Evolutionary conservation across 2,888 invertebrate species (phyloP), one percentile per base, ranked within the genome.

Genomic region (Tetranychus piercei): DNA sequence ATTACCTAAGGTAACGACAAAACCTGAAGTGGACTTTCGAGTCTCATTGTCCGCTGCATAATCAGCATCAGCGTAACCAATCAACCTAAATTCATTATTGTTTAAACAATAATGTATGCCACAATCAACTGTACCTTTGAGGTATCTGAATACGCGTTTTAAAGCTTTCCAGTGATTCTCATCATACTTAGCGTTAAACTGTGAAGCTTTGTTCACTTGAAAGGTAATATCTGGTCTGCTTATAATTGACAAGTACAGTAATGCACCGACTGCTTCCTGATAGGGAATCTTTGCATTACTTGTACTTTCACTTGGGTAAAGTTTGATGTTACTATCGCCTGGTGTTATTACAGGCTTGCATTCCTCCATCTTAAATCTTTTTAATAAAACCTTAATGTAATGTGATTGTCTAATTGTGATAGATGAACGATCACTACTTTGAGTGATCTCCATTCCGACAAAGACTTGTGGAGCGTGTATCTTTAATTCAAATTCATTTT

Each of bases 21-120:
- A 73, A 45, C 79, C 79, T 44, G 75, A 76, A 18, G 77, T 78
- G 18, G 78, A 78, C 45, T 75, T 76, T 44, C 76, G 66, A n/a
- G 70, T 55, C 74, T 77, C 76, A 11, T 55, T 45, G 73, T 78
- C 77, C 22, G 74, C 75, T 7, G 75, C 78, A 73, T 74, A 78
- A 64, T 78, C 77, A 20, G 78, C 72, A 74, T 79, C 77, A 43
- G 73, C 75, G 72, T 77, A 78, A 1, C 76, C 77, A 20, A 76
- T 22, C 8, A 74, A 23, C 4, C 45, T 45, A 8, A 15, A 45
- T 1, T 23, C 23, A 3, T 1, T 55, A n/a, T 55, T 3, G 4
- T 20, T 34, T 9, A 9, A n/a, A 1, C 73, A 1, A 45, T 18
- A 74, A 18, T 20, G 18, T 8, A 69, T 69, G 9, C 69, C 69